phyloP scores from a whole-genome alignment of 2,888 invertebrate genomes.

The Antheraea assamensis region DNA sequence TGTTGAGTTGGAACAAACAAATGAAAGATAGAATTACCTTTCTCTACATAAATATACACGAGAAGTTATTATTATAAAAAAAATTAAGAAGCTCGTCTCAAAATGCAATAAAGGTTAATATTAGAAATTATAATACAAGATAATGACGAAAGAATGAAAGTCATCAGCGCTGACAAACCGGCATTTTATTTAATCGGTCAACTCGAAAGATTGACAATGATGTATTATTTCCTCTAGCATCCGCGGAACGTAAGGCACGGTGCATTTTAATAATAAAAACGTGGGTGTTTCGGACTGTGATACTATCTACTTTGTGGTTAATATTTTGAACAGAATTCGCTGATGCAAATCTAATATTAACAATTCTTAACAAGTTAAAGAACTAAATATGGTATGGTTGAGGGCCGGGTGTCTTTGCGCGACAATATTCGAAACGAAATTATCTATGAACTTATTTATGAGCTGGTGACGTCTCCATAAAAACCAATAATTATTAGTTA shows the following conservation, averaged over 20 bases:
- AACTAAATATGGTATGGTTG: too few relatives aligned
- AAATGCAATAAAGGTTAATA: conserved; percentile 6
- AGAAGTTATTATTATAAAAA: not conserved
- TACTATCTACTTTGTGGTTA: conserved; percentile 39
- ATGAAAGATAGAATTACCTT: not conserved
- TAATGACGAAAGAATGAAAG: conserved; percentile 17
- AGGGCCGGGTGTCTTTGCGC: too few relatives aligned
- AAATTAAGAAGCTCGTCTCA: not conserved
- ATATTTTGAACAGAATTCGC: not conserved
- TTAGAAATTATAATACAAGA: conserved; percentile 5
- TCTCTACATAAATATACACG: not conserved
- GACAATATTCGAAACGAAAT: too few relatives aligned
- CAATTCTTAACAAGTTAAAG: not conserved
- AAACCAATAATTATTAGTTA: too few relatives aligned
- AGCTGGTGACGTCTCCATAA: too few relatives aligned
- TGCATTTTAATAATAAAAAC: conserved; percentile 53
- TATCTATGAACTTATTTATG: too few relatives aligned
- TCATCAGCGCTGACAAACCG: conserved; percentile 21
- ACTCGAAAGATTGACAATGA: conserved; percentile 71
- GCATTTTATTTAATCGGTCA: conserved; percentile 61
- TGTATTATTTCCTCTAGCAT: conserved; percentile 65
- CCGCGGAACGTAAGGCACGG: conserved; percentile 43
- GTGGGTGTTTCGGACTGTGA: conserved; percentile 55
- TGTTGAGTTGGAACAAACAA: too few relatives aligned
- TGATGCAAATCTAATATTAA: not conserved